Percentiles rank a stretch among this genome's conserved stretches.
These are phyloP conservation scores for Lacanobia wlatinum DNA, from an alignment of 2,888 invertebrate species.

Conservation along the genomic window DNA sequence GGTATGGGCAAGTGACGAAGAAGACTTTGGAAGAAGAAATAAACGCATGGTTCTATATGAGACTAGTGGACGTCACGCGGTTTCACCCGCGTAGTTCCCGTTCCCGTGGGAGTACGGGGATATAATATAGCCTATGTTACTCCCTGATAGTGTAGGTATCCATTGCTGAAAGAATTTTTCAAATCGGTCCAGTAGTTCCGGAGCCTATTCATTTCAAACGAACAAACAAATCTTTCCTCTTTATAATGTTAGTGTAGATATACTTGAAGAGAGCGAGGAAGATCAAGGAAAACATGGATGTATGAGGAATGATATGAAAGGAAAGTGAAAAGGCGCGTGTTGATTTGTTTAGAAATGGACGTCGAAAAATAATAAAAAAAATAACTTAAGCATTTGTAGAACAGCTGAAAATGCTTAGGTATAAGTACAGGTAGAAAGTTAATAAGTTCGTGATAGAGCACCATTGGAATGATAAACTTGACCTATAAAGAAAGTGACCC, in stretches of 20 bases:
- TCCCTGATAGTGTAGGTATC: too few relatives aligned
- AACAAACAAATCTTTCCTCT: too few relatives aligned
- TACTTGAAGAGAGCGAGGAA: neutral
- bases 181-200: too few relatives aligned
- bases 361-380: neutral
- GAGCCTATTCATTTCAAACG: too few relatives aligned
- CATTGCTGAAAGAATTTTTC: too few relatives aligned
- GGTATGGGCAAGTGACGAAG: neutral
- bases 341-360: too few relatives aligned
- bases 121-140: too few relatives aligned
- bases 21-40: neutral
- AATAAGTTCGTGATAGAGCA: slow-evolving; percentile 39
- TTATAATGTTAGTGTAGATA: too few relatives aligned
- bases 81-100: too few relatives aligned
- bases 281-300: neutral
- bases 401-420: neutral
- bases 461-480: neutral
- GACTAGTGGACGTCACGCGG: too few relatives aligned
- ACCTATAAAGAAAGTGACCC: slow-evolving; percentile 35
- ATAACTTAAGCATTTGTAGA: neutral
- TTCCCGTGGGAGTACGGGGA: too few relatives aligned
- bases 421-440: neutral
- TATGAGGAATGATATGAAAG: neutral
- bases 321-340: neutral
- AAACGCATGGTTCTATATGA: too few relatives aligned